Base-by-base conservation (phyloP, 2,113 vertebrate genomes). In the Stercorarius parasiticus region DNA sequence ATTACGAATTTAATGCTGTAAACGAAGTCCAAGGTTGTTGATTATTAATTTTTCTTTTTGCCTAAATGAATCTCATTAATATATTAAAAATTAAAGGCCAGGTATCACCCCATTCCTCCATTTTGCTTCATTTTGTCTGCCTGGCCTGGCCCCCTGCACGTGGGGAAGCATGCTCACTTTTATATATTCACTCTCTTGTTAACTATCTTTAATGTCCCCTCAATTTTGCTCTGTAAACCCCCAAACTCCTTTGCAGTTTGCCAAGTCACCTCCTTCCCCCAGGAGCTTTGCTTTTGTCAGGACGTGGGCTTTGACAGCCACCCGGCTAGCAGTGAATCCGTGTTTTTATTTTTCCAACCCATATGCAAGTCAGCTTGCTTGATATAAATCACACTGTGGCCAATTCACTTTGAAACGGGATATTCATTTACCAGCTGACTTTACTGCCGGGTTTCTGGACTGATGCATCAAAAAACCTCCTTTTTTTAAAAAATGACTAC, bases 331-430 rank as follows among this genome's bases (percentile, higher is more conserved):
- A 47, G 79, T 97, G 97, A 98, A 98, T 98, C 97, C 97, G 96
- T 82, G 32, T 95, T 97, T 97, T 98, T 97, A 97, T 98, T 98
- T 98, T 97, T 97, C 93, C 96, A 95, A 97, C 93, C 96, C 97
- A 95, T 97, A 97, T 95, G 95, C 94, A 97, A 97, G 95, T 98
- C 97, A 96, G 96, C 95, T 96, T 94, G 88, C 95, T 97, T 92
- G 98, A 95, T 97, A 97, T 97, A 97, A 98, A 98, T 98, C 98
- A 97, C 52, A 52, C 76, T 82, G 96, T 88, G 71, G 65, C 90
- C 61, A 94, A 47, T 96, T 95, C 90, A 84, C 88, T 95, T 96
- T 96, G 97, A 97, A 98, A 96, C 55, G 80, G 93, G 96, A 98
- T 97, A 98, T 94, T 95, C 96, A 92, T 98, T 97, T 97, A 94